A percentile compares a stretch with the other conserved stretches of the same genome.
These are phyloP conservation scores for Megathymus violae DNA, from an alignment of 1,140 invertebrate genomes.

Conservation along the genomic window DNA sequence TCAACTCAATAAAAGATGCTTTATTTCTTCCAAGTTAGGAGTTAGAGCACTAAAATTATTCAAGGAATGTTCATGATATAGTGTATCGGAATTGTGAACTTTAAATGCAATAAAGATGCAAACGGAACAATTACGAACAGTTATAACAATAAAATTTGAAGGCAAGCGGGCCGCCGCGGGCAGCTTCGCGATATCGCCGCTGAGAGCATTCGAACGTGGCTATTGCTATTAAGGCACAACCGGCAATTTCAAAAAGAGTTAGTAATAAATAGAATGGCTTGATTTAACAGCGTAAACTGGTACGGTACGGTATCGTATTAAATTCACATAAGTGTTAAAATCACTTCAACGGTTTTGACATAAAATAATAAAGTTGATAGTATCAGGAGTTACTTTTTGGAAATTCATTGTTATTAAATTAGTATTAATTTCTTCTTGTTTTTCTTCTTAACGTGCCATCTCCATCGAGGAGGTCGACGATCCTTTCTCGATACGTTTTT, in stretches of 20 bases:
- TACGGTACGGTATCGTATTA: too few relatives aligned
- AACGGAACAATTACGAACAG: conserved; percentile 39
- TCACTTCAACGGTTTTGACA: too few relatives aligned
- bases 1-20: too few relatives aligned
- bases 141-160: conserved; percentile 66
- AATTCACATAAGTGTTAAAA: too few relatives aligned
- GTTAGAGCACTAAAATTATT: neutral
- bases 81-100: conserved; percentile 19
- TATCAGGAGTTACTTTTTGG: too few relatives aligned
- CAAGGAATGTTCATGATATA: conserved; percentile 3
- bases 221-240: conserved; percentile 27
- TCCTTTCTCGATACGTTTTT: too few relatives aligned
- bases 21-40: neutral
- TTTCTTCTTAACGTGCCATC: too few relatives aligned
- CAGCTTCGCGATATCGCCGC: conserved; percentile 40
- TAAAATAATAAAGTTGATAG: too few relatives aligned
- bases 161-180: conserved; percentile 41
- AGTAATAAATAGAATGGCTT: neutral
- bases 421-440: too few relatives aligned
- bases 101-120: conserved; percentile 54
- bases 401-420: too few relatives aligned
- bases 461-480: too few relatives aligned
- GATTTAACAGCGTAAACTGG: too few relatives aligned
- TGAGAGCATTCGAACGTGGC: conserved; percentile 17
- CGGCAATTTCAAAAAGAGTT: conserved; percentile 11